These are phyloP conservation scores for Channallabes apus DNA, from an alignment of 2,797 vertebrate genomes.

Conservation along the genomic window DNA sequence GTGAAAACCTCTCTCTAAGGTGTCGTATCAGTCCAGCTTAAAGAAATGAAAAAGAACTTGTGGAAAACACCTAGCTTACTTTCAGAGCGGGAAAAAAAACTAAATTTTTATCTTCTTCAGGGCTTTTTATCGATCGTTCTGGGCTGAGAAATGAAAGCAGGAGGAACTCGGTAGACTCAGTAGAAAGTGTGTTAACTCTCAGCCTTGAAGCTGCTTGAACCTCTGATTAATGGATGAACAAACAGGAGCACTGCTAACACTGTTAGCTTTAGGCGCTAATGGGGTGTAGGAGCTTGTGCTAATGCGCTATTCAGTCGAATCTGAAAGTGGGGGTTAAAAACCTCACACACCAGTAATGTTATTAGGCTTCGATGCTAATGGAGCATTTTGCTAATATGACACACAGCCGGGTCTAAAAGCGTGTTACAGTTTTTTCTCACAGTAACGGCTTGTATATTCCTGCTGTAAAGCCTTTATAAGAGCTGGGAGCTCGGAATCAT, in stretches of 20 bases:
- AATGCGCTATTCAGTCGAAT: conserved; percentile 24
- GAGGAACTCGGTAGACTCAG: background rate
- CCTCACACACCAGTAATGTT: background rate
- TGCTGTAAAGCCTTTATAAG: conserved; percentile 1
- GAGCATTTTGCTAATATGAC: conserved; percentile 29
- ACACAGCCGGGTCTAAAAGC: background rate
- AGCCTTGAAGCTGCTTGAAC: conserved; percentile 53
- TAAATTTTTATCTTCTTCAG: background rate
- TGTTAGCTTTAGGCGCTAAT: conserved; percentile 57
- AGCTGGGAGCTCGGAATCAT: background rate
- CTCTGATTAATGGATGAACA: conserved; percentile 73
- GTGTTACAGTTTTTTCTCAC: background rate
- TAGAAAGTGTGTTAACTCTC: conserved; percentile 25
- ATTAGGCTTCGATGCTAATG: conserved; percentile 49
- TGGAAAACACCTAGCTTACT: background rate
- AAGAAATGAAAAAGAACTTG: background rate
- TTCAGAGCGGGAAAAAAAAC: background rate
- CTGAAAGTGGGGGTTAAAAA: background rate
- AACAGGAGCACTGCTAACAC: conserved; percentile 69
- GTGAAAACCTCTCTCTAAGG: background rate
- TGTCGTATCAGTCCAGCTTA: background rate
- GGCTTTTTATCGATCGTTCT: background rate
- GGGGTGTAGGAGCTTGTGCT: conserved; percentile 50
- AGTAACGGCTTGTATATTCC: background rate
- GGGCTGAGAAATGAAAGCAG: background rate